A percentile compares a stretch with the other conserved stretches of the same genome.
These are phyloP conservation scores for Chromis chromis DNA, from an alignment of 2,797 vertebrate genomes.

Conservation along the genomic window DNA sequence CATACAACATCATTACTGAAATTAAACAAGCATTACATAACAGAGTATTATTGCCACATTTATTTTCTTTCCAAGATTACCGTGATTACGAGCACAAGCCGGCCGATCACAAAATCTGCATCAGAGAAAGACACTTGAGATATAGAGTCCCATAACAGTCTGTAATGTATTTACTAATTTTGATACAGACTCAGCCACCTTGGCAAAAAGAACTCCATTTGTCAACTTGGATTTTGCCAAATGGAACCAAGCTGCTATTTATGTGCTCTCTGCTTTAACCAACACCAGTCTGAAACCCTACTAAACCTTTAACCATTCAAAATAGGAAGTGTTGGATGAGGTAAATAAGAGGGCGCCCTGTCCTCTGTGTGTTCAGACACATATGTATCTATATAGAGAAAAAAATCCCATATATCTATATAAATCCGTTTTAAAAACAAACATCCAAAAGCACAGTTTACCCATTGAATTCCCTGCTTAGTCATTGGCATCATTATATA, in stretches of 20 bases:
- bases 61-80: constrained; percentile 57
- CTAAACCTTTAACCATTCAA: constrained; percentile 43
- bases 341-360: constrained; percentile 67
- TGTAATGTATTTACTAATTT: constrained; percentile 49
- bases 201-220: constrained; percentile 36
- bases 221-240: constrained; percentile 22
- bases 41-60: constrained; percentile 81
- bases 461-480: constrained; percentile 80
- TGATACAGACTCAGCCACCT: constrained; percentile 43
- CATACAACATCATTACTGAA: constrained; percentile 68
- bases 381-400: constrained; percentile 21
- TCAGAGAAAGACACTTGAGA: constrained; percentile 66
- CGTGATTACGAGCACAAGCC: constrained; percentile 53
- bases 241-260: constrained; percentile 47
- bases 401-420: constrained; percentile 50
- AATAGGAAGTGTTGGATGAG: constrained; percentile 67
- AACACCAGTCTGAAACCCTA: constrained; percentile 40
- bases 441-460: constrained; percentile 79
- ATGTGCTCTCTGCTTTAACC: constrained; percentile 53
- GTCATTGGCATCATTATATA: constrained; percentile 65
- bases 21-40: constrained; percentile 74
- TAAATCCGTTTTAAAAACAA: constrained; percentile 67
- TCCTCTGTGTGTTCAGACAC: constrained; percentile 39
- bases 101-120: constrained; percentile 39
- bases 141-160: constrained; percentile 75